These are phyloP conservation scores for Neria commutata DNA, from an alignment of 2,888 invertebrate species.

Conservation along the genomic window DNA sequence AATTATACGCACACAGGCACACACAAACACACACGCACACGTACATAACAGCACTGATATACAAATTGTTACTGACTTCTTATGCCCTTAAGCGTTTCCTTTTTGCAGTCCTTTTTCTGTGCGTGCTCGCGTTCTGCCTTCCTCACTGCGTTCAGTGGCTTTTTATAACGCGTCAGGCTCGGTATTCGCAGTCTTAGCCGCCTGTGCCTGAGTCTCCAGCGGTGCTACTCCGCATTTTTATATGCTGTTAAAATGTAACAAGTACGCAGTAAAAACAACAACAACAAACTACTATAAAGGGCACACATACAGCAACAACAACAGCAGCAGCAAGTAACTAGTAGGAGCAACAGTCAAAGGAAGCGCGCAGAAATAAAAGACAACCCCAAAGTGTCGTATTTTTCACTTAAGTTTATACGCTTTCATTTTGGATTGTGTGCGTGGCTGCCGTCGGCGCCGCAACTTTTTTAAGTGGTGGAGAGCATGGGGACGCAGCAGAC, in stretches of 20 bases:
- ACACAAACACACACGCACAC: slow-evolving; percentile 4
- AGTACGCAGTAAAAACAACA: neutral
- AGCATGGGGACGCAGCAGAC: too few relatives aligned
- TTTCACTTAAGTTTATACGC: neutral
- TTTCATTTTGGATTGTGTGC: neutral
- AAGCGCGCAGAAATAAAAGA: neutral
- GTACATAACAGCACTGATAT: slow-evolving; percentile 7
- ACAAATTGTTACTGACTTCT: too few relatives aligned
- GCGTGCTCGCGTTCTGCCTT: neutral
- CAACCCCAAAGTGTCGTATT: neutral
- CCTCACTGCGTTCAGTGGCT: too few relatives aligned
- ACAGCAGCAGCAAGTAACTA: too few relatives aligned
- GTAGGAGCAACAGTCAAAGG: too few relatives aligned
- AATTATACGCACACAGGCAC: neutral
- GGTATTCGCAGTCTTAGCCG: too few relatives aligned
- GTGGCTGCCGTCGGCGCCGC: neutral
- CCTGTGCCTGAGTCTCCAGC: too few relatives aligned
- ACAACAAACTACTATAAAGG: neutral
- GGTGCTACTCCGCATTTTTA: neutral
- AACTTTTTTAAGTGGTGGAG: too few relatives aligned
- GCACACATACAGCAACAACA: too few relatives aligned
- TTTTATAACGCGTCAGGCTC: too few relatives aligned
- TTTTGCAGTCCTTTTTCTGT: neutral
- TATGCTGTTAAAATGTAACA: neutral
- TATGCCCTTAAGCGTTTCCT: neutral